Base-by-base conservation (phyloP, 2,113 vertebrate genomes). In the Piprites chloris region DNA sequence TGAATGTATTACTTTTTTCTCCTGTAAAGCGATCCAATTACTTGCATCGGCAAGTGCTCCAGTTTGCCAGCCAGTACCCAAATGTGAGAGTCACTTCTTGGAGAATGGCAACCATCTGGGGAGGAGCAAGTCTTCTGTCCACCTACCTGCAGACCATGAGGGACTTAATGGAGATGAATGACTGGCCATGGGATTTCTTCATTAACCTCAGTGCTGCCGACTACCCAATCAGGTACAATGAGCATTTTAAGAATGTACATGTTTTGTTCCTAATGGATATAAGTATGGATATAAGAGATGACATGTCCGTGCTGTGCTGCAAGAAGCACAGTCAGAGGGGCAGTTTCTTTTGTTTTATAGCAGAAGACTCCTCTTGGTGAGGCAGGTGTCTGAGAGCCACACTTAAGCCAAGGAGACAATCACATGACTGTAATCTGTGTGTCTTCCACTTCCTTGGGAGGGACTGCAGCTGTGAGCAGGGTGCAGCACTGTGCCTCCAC, bases 171-270 rank as follows among this genome's bases (percentile, higher is more conserved):
- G 98, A 99, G 89, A 99, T 99, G 99, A 98, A 95, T 39, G 99
- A 99, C 97, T 99, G 99, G 99, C 98, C 97, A 42, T 99, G 99
- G 99, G 99, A 99, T 96, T 99, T 99, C 98, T 99, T 99, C 98
- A 99, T 99, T 97, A 99, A 99, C 98, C 99, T 99, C 97, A 99
- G 99, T 18, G 99, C 99, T 17, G 99, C 99, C 0, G 99, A 99
- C 97, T 99, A 99, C 84, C 99, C 99, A 7, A 99, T 99, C 98
- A 99, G 99, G 99, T 99, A 97, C 87, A 87, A 4, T 1, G 1
- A 46, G 33, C 2, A 2, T 67, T 85, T 72, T 69, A 39, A 58
- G 53, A 37, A 63, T 15, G 12, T 46, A 3, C 10, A 0, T 21
- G 8, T 23, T 61, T 44, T 79, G 41, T 55, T 73, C 63, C 47